These are phyloP conservation scores for Lasioglossum lativentre DNA, from an alignment of 2,888 invertebrate species.

Conservation along the genomic window DNA sequence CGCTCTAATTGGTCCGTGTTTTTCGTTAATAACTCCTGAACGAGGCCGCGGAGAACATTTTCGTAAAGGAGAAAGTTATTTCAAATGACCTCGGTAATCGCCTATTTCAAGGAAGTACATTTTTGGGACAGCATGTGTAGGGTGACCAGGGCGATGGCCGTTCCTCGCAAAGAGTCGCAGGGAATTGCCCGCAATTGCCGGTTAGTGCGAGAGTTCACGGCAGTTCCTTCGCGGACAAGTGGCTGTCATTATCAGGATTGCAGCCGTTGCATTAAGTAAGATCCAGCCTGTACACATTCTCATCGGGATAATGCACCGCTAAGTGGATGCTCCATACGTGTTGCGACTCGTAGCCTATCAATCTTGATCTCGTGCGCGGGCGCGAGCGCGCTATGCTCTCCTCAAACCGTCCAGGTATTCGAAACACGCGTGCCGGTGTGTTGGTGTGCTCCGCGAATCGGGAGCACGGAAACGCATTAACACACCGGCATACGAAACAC, in stretches of 20 bases:
- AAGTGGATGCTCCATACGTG: constrained; percentile 79
- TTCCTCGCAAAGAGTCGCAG: not conserved
- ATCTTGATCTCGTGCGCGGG: constrained; percentile 77
- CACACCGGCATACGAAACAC: constrained; percentile 38
- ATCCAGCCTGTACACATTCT: constrained; percentile 74
- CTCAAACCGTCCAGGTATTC: constrained; percentile 27
- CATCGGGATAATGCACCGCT: constrained; percentile 82
- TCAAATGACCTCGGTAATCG: no score
- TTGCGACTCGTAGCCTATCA: constrained; percentile 79
- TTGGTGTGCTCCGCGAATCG: constrained; percentile 17
- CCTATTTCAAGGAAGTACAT: no score
- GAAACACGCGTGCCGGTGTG: constrained; percentile 27
- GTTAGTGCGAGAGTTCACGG: constrained; percentile 58
- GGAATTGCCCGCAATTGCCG: constrained; percentile 46
- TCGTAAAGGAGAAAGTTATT: no score
- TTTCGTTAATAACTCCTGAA: no score
- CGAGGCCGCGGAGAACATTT: no score
- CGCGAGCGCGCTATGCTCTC: not conserved
- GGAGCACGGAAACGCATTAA: constrained; percentile 43
- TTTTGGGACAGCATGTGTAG: no score
- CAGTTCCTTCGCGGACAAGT: constrained; percentile 67
- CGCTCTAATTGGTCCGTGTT: no score
- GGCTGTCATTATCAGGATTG: constrained; percentile 79
- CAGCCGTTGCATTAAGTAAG: constrained; percentile 73
- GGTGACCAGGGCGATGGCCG: no score